Evolutionary conservation across 2,113 vertebrate species (phyloP), one percentile per base, ranked within the genome.

Genomic region (Lontra canadensis): DNA sequence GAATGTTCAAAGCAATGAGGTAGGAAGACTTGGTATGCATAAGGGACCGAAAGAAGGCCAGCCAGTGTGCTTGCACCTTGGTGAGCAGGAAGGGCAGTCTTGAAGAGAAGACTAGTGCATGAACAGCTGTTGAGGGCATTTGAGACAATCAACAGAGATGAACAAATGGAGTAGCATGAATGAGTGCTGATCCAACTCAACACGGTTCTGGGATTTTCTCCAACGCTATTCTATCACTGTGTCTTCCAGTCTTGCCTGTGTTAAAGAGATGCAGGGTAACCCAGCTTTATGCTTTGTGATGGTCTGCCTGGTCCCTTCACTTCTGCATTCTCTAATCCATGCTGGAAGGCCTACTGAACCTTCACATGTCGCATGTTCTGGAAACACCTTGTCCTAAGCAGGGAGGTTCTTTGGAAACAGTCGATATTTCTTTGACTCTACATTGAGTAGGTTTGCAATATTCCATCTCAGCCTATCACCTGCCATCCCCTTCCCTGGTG

Each of bases 71-170:
- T 49, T 74, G 39, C 78, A 92, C 67, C 67, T 74, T 47, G 36
- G 26, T 49, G 36, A 95, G 71, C 49, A 76, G 63, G 31, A 78
- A 18, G 73, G 9, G 42, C 47, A 49, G 49, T 94, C 85, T 69
- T 55, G 47, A 94, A 93, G 71, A 95, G 49, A 81, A 67, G 80
- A 76, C 65, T 6, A 67, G 57, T 44, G 63, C 42, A 29, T 1
- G 67, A 80, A 69, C 79, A 97, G 94, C 90, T 94, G 67, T 83
- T 94, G 85, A 55, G 74, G 21, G 69, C 55, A 67, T 74, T 96
- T 87, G 57, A 57, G 63, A 55, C 61, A 93, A 91, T 85, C 94
- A 79, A 82, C 39, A 92, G 95, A 90, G 90, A 59, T 49, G 34
- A 82, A 92, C 42, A 81, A 87, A 81, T 49, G 63, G 49, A 76